These are phyloP conservation scores for Scaptomyza parva DNA, from an alignment of 2,888 invertebrate species.

Conservation along the genomic window DNA sequence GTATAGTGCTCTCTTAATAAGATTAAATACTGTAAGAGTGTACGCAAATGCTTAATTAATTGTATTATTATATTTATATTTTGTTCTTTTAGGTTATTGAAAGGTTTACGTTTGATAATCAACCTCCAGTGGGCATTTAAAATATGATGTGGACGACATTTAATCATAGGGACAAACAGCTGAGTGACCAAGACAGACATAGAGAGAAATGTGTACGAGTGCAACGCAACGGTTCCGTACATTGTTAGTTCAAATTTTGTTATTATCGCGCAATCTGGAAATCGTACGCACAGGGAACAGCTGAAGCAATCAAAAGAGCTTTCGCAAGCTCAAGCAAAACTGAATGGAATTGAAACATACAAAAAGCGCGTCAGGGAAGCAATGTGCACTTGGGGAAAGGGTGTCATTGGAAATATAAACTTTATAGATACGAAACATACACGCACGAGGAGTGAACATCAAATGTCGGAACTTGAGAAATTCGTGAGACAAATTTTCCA, in stretches of 20 bases:
- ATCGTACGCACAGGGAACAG: constrained; percentile 53
- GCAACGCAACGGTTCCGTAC: constrained; percentile 20
- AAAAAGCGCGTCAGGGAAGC: constrained; percentile 17
- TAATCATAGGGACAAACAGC: constrained; percentile 8
- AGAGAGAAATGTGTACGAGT: neutral
- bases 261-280: constrained; percentile 49
- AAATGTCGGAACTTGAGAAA: constrained; percentile 54
- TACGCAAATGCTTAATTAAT: too few relatives aligned
- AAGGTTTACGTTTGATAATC: too few relatives aligned
- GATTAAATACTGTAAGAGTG: constrained; percentile 10
- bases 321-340: constrained; percentile 32
- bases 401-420: constrained; percentile 78
- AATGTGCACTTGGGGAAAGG: constrained; percentile 60
- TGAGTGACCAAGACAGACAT: constrained; percentile 17
- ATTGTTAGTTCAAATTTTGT: constrained; percentile 24
- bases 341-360: constrained; percentile 46
- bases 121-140: neutral
- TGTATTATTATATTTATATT: too few relatives aligned
- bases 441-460: constrained; percentile 44
- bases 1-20: constrained; percentile 11
- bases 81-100: too few relatives aligned
- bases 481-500: constrained; percentile 41
- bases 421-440: constrained; percentile 62
- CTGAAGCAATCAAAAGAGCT: constrained; percentile 52
- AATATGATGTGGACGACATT: neutral